phyloP scores from a whole-genome alignment of 2,888 invertebrate species.

The Drosophila suboccidentalis region DNA sequence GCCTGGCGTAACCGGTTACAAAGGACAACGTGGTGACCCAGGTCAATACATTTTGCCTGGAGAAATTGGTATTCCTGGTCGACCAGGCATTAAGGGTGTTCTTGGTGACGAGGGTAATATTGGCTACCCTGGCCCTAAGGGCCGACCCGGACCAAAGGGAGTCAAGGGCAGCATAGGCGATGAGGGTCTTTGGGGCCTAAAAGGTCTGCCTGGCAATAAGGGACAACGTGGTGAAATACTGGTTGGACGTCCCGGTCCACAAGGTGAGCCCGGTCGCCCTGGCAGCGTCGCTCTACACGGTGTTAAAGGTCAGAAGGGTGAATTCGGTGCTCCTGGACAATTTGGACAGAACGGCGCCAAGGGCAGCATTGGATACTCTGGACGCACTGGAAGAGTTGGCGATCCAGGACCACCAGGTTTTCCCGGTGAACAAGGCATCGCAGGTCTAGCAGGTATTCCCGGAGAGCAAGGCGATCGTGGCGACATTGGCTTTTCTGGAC shows the following conservation, averaged over 20 bases:
- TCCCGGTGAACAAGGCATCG: conserved; percentile 67
- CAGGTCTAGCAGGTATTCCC: conserved; percentile 79
- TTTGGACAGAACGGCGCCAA: conserved; percentile 83
- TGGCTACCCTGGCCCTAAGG: conserved; percentile 86
- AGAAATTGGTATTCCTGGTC: conserved; percentile 85
- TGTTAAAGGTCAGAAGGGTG: conserved; percentile 86
- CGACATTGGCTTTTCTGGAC: conserved; percentile 87
- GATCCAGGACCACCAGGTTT: conserved; percentile 82
- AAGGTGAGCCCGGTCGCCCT: conserved; percentile 84
- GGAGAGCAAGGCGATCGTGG: conserved; percentile 86
- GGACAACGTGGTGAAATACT: conserved; percentile 85
- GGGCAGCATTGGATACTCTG: conserved; percentile 86
- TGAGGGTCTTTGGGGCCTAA: conserved; percentile 87
- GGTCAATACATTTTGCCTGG: conserved; percentile 84
- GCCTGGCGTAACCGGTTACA: conserved; percentile 83
- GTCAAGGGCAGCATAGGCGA: conserved; percentile 87
- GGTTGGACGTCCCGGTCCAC: conserved; percentile 83
- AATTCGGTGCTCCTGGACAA: conserved; percentile 83
- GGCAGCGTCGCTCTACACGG: conserved; percentile 85
- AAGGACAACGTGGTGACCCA: conserved; percentile 86
- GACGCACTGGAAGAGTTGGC: conserved; percentile 86
- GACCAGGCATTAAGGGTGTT: conserved; percentile 85
- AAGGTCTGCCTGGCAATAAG: conserved; percentile 87
- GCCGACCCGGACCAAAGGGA: conserved; percentile 87
- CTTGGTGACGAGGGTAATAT: conserved; percentile 86